These are phyloP conservation scores for Sinelater perroti DNA, from an alignment of 2,888 invertebrate genomes.

Conservation along the genomic window DNA sequence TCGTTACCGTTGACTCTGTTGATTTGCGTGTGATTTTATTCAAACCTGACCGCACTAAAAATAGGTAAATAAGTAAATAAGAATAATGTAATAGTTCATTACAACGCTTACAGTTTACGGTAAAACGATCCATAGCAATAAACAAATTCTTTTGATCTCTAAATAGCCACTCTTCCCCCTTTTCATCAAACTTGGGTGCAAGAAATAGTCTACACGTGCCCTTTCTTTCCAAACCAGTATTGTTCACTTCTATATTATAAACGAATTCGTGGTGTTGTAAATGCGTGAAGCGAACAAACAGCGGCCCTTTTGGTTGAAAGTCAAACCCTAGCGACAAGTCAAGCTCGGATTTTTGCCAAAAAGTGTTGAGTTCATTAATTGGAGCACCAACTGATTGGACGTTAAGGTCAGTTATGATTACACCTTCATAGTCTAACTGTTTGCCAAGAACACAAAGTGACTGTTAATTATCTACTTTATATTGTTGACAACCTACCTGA, in stretches of 20 bases:
- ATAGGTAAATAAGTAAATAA: neutral
- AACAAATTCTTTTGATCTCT: constrained; percentile 72
- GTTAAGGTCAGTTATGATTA: constrained; percentile 67
- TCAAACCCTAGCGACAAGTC: constrained; percentile 83
- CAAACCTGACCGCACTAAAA: constrained; percentile 70
- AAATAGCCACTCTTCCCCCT: constrained; percentile 66
- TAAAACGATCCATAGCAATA: constrained; percentile 80
- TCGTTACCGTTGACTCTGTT: constrained; percentile 79
- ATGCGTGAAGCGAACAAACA: constrained; percentile 79
- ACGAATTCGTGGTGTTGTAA: constrained; percentile 77
- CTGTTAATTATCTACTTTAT: neutral
- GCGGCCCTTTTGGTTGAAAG: constrained; percentile 78
- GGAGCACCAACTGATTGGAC: constrained; percentile 64
- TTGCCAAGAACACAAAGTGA: constrained; percentile 31
- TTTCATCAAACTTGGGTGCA: constrained; percentile 73
- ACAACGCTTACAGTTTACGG: constrained; percentile 65
- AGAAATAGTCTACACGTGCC: constrained; percentile 77
- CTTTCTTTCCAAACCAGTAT: constrained; percentile 61
- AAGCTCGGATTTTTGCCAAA: constrained; percentile 82
- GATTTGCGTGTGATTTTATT: constrained; percentile 75
- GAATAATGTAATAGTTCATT: too few species aligned
- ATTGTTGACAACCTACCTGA: constrained; percentile 60
- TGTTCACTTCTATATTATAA: constrained; percentile 63
- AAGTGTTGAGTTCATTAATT: constrained; percentile 70
- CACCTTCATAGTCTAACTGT: constrained; percentile 71